A percentile compares a stretch with the other conserved stretches of the same genome.
phyloP scores from a whole-genome alignment of 2,113 vertebrate species.

The Garra rufa region DNA sequence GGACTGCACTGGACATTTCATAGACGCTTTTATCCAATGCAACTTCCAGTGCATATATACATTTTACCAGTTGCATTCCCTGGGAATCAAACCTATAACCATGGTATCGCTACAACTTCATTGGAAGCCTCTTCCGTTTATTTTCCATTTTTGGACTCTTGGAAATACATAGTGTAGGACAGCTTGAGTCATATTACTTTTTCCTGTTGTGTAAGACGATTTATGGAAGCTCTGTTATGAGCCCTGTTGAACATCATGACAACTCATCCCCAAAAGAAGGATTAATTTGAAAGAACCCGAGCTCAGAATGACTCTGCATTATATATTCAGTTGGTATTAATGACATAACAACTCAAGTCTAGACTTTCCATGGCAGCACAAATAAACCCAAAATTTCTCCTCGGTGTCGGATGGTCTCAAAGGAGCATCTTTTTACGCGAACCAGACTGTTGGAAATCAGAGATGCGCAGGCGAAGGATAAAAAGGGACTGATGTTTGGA shows the following conservation, averaged over 20 bases:
- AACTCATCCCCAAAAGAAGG: slow-evolving; percentile 27
- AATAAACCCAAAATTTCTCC: neutral
- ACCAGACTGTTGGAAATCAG: slow-evolving; percentile 13
- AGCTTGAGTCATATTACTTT: slow-evolving; percentile 7
- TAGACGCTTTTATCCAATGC: neutral
- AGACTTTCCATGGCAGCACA: slow-evolving; percentile 7
- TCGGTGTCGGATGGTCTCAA: neutral
- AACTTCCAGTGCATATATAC: neutral
- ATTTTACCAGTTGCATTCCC: neutral
- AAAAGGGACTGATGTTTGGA: neutral
- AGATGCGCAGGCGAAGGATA: neutral
- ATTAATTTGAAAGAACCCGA: slow-evolving; percentile 21
- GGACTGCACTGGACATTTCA: neutral
- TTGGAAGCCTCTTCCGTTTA: neutral
- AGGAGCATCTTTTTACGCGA: slow-evolving; percentile 14
- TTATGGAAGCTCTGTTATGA: neutral
- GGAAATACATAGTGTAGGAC: neutral
- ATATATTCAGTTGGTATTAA: slow-evolving; percentile 4
- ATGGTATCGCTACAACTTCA: neutral
- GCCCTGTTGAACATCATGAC: neutral
- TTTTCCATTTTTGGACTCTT: neutral
- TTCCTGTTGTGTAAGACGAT: slow-evolving; percentile 35
- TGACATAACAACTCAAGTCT: slow-evolving; percentile 33
- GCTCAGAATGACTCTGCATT: slow-evolving; percentile 34
- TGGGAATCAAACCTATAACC: neutral